Base-by-base conservation (phyloP, 2,888 invertebrate species). In the Macaria notata region DNA sequence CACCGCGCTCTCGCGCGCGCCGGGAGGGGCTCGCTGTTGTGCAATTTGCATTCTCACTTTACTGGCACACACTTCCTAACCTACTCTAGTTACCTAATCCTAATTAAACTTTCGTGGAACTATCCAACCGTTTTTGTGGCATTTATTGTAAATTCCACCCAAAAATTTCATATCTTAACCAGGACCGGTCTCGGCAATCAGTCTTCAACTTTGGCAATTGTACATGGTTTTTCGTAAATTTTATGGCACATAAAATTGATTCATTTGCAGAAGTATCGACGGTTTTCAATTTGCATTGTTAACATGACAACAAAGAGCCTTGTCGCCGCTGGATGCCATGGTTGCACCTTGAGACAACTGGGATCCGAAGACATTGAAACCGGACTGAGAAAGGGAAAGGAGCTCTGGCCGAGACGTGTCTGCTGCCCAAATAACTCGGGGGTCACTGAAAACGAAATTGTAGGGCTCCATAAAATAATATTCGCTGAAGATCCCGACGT, bases 11-110 rank as follows among this genome's bases (percentile, higher is more conserved):
- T 29, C 19, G 3, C 36, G n/a, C 36, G 65, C 63, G 62, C 60
- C 46, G 36, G 61, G 59, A 62, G 61, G 56, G 64, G 59, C 56
- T 69, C 64, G 63, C 66, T 69, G 65, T 74, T 72, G 72, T 68
- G 69, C 64, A 74, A 74, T 70, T 65, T 64, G 64, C 63, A 68
- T 68, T 69, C 71, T 63, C 63, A 52, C 70, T 70, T 66, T 67
- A 76, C 68, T 70, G 70, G 70, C 65, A 67, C 69, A 66, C 31
- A 19, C 19, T 19, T 19, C 19, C 19, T 19, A 19, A 19, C 19
- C 19, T 19, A 19, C 19, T 19, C 19, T 19, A 19, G 19, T 19
- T 19, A 19, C 19, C 19, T 19, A 19, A 19, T 19, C 19, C 19
- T 19, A 19, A 19, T 19, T 19, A 19, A 19, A 19, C 19, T 19